Conservation (phyloP, 2,888 invertebrate species). For the Diabrotica balteata region DNA sequence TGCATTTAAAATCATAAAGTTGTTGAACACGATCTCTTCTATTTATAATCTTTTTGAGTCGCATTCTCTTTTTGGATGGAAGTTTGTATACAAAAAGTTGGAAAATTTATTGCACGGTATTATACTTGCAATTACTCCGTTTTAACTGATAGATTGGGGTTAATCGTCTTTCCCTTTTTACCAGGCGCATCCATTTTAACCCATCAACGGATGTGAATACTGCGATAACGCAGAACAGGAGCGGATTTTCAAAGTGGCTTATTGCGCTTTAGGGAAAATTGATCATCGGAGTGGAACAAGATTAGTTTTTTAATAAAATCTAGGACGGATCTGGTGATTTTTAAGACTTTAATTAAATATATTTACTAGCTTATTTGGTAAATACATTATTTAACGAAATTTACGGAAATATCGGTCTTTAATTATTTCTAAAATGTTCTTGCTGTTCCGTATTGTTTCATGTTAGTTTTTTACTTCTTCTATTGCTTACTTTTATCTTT, state of each 20-base stretch:
- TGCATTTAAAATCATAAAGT: constrained; percentile 11
- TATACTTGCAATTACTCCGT: constrained; percentile 44
- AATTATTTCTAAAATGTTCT: too few relatives aligned
- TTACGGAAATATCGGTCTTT: too few relatives aligned
- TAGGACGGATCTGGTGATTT: too few relatives aligned
- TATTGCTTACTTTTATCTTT: too few relatives aligned
- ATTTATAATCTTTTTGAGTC: constrained; percentile 9
- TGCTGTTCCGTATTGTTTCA: too few relatives aligned
- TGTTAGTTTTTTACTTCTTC: too few relatives aligned
- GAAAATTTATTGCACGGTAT: constrained; percentile 42
- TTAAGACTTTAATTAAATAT: too few relatives aligned
- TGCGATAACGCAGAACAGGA: constrained; percentile 19
- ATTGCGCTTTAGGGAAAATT: background rate
- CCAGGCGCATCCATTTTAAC: constrained; percentile 41
- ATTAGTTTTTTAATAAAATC: too few relatives aligned
- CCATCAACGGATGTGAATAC: constrained; percentile 27
- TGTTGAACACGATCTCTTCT: constrained; percentile 13
- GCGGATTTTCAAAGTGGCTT: background rate
- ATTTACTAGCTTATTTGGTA: too few relatives aligned
- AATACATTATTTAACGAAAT: too few relatives aligned
- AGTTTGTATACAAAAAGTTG: constrained; percentile 32
- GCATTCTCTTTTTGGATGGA: background rate
- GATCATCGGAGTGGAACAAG: background rate
- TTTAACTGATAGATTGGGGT: constrained; percentile 49
- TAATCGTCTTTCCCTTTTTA: constrained; percentile 45